Base-by-base conservation (phyloP, 2,888 invertebrate species). In the Diloba caeruleocephala region DNA sequence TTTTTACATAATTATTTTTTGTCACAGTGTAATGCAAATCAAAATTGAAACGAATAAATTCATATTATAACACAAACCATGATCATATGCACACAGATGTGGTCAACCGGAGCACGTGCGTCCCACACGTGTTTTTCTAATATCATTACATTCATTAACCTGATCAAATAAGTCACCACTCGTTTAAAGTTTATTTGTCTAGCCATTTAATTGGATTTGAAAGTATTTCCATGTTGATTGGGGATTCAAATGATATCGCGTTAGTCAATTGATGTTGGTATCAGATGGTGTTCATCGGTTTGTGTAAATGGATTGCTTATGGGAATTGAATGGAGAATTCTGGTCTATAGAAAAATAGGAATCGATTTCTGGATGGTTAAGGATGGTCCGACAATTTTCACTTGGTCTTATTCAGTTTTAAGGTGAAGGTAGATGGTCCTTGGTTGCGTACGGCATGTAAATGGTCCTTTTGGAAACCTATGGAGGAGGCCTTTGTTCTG, bases 71-170 rank as follows among this genome's bases (percentile, higher is more conserved):
- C 15, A 38, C 12, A 29, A 13, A 15, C 26, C 28, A 26, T 32
- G 14, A 31, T 3, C 19, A 38, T 58, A 57, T 31, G 21, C 29
- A 12, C 9, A 3, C n/a, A 8, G 31, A 14, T 12, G 60, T 17
- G 61, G 61, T 58, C 25, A 29, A 34, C 44, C 33, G 12, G 13
- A 42, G 44, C 61, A 61, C 65, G 61, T 65, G 66, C 61, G 25
- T 9, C 14, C 15, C 36, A 55, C 59, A 65, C 41, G 41, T 58
- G 50, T 39, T 26, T 23, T 36, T 58, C 38, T 39, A 50, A 58
- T 26, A 14, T 39, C 36, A 63, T 41, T 43, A 34, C 17, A 31
- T 36, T 28, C 21, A 19, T 19, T 19, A 19, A 2, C 9, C 49
- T 49, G 28, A 9, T 58, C 39, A 57, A 57, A 58, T 43, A 25